A percentile compares a stretch with the other conserved stretches of the same genome.
Conservation (phyloP, 2,888 invertebrate species). For the Phengaris alcon region DNA sequence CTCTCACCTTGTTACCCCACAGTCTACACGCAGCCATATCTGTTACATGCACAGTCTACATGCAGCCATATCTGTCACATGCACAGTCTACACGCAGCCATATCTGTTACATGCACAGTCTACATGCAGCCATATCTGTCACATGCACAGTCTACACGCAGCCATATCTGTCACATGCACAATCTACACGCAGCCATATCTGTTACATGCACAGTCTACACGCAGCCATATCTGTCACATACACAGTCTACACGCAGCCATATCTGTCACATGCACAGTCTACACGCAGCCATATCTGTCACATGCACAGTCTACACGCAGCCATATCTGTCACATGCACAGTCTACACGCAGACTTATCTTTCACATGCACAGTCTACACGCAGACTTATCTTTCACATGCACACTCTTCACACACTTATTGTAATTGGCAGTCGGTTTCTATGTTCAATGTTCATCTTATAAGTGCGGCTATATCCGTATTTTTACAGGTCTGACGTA, state of each 20-base stretch:
- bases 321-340: background rate
- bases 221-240: background rate
- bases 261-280: background rate
- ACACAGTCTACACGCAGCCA: background rate
- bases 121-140: background rate
- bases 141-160: background rate
- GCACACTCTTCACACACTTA: background rate
- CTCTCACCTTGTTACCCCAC: background rate
- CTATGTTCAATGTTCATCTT: background rate
- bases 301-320: background rate
- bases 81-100: background rate
- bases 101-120: background rate
- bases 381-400: background rate
- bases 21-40: background rate
- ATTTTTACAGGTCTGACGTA: background rate
- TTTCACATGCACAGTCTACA: background rate
- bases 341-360: background rate
- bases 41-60: background rate
- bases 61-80: background rate
- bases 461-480: background rate
- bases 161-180: background rate
- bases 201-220: background rate
- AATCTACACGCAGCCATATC: background rate
- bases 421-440: background rate
- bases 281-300: background rate